Conservation (phyloP, 2,888 invertebrate species). For the Synergus umbraculus region DNA sequence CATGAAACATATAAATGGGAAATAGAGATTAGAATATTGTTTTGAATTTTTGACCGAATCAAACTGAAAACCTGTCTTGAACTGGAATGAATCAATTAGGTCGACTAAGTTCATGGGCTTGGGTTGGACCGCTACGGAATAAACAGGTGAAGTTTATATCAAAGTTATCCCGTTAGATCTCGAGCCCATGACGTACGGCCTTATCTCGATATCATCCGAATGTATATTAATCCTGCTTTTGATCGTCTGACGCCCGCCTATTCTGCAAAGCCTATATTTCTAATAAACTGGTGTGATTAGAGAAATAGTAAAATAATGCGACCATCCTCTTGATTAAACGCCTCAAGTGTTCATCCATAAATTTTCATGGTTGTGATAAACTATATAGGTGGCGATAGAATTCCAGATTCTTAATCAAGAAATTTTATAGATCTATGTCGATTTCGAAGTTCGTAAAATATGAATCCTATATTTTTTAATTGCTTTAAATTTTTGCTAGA, state of each 20-base stretch:
- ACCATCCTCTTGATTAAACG: neutral
- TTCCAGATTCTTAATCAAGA: too few species aligned
- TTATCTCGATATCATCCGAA: neutral
- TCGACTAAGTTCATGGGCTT: neutral
- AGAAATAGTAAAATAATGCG: neutral
- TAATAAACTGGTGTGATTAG: neutral
- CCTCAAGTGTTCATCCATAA: neutral
- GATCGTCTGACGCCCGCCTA: neutral
- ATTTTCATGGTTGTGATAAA: neutral
- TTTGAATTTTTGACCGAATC: neutral
- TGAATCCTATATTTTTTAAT: too few species aligned
- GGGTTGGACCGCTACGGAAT: neutral
- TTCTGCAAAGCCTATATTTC: neutral
- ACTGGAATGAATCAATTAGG: neutral
- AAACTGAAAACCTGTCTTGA: neutral
- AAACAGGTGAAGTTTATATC: neutral
- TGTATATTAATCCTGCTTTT: neutral
- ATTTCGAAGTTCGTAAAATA: neutral
- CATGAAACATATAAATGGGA: neutral
- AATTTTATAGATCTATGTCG: neutral
- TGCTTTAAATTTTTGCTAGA: too few species aligned
- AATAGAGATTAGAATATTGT: neutral
- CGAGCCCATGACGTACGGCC: neutral
- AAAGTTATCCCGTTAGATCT: neutral
- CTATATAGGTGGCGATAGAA: too few species aligned